Conservation (phyloP, 2,888 invertebrate species). For the Cosmia trapezina region DNA sequence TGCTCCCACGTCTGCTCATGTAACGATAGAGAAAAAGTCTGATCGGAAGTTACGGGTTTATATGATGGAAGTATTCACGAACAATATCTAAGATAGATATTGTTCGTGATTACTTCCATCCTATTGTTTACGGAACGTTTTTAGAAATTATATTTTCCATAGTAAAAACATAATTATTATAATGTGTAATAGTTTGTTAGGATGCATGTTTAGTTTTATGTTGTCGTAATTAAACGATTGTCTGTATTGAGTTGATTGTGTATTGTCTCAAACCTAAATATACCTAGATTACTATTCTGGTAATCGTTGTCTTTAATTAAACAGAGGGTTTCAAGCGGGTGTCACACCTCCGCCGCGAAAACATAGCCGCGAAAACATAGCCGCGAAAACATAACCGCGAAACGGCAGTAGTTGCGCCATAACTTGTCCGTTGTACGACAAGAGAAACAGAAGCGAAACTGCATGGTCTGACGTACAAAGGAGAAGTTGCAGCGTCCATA, state of each 20-base stretch:
- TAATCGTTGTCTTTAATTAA: conserved; percentile 1
- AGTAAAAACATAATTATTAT: background rate
- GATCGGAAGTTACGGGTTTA: conserved; percentile 50
- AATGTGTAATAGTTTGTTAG: too few relatives aligned
- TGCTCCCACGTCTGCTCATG: conserved; percentile 16
- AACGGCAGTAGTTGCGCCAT: too few relatives aligned
- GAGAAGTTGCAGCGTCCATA: too few relatives aligned
- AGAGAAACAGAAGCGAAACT: too few relatives aligned
- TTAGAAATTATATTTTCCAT: conserved; percentile 2
- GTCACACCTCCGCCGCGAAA: too few relatives aligned
- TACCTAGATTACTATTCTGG: background rate
- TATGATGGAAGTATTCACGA: too few relatives aligned
- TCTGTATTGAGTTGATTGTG: background rate
- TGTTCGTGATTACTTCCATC: conserved; percentile 34
- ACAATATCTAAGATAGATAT: conserved; percentile 34
- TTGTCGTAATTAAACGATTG: background rate
- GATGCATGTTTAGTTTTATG: background rate
- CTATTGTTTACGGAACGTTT: conserved; percentile 37
- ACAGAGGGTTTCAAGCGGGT: background rate
- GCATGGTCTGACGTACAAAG: too few relatives aligned
- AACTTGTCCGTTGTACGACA: too few relatives aligned
- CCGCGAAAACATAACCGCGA: too few relatives aligned
- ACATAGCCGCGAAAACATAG: too few relatives aligned
- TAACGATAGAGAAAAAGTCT: conserved; percentile 28
- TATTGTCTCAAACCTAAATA: background rate